A percentile compares a stretch with the other conserved stretches of the same genome.
phyloP scores from a whole-genome alignment of 2,797 vertebrate species.

The Tenualosa ilisha region DNA sequence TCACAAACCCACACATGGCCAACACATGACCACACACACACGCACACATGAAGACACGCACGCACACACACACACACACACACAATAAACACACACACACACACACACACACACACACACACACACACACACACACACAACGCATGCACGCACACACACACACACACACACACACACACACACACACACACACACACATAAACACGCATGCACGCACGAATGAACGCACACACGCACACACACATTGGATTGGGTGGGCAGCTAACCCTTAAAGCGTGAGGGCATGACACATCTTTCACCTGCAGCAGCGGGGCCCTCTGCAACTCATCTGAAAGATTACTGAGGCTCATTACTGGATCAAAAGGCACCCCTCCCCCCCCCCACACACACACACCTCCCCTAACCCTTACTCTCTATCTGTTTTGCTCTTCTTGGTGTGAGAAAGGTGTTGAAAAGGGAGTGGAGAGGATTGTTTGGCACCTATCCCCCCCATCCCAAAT shows the following conservation, averaged over 20 bases:
- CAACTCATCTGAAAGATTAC: constrained; percentile 4
- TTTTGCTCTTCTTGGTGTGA: background rate
- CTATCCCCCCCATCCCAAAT: background rate
- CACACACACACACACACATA: background rate
- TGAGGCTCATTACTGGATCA: background rate
- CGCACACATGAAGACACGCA: background rate
- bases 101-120: background rate
- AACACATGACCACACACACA: background rate
- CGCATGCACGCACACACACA: background rate
- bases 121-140: background rate
- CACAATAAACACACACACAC: background rate
- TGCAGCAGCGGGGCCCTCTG: background rate
- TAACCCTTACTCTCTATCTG: background rate
- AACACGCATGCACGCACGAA: background rate
- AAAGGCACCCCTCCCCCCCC: background rate
- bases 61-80: background rate
- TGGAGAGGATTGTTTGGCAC: background rate
- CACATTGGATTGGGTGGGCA: background rate
- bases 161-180: background rate
- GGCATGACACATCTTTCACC: background rate
- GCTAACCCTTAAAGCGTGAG: background rate
- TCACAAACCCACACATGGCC: background rate
- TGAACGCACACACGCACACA: background rate
- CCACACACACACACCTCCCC: no score
- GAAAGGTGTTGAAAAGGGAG: background rate